Evolutionary conservation across 2,113 vertebrate genomes (phyloP), one percentile per base, ranked within the genome.

Genomic region (Isichthys henryi): DNA sequence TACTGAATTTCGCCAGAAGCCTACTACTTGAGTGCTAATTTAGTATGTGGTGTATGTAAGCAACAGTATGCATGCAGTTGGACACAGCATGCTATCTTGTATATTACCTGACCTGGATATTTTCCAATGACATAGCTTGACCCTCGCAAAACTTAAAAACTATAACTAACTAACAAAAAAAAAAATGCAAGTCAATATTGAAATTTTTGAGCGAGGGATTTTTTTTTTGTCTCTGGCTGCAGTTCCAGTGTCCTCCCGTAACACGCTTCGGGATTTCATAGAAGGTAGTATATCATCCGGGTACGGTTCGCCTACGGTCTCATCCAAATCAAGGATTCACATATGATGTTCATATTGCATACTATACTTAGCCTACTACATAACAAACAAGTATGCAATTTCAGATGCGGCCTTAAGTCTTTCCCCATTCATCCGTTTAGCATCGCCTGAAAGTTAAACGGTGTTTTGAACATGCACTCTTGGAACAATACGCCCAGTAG

Each of bases 401-500:
- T 4, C 4, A 27, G 27, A 31, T 31, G n/a, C 62, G 27, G 23
- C n/a, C 7, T 9, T 9, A 2, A 27, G 62, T 66, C 9, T 70
- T 31, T 70, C 31, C 74, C 13, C 74, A 80, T 43, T 80, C 11
- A 5, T 0, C 70, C 15, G 31, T 39, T 39, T 39, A 77, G 11
- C 35, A 19, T n/a, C 10, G 35, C 6, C 74, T 80, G 74, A 35
- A 35, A 13, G 66, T 10, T 15, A 9, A n/a, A 62, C 23, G 23
- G 56, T n/a, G 56, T n/a, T 62, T n/a, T 62, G 56, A n/a, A 62
- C 23, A 31, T 11, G n/a, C n/a, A 31, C 10, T 0, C 62, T 39
- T 77, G 11, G 5, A 80, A 80, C 31, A 19, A 80, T 43, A 43
- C 35, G 87, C 88, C 90, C 48, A 89, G 66, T 88, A 66, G 88